phyloP scores from a whole-genome alignment of 2,113 vertebrate genomes.

The Oostethus manadensis region DNA sequence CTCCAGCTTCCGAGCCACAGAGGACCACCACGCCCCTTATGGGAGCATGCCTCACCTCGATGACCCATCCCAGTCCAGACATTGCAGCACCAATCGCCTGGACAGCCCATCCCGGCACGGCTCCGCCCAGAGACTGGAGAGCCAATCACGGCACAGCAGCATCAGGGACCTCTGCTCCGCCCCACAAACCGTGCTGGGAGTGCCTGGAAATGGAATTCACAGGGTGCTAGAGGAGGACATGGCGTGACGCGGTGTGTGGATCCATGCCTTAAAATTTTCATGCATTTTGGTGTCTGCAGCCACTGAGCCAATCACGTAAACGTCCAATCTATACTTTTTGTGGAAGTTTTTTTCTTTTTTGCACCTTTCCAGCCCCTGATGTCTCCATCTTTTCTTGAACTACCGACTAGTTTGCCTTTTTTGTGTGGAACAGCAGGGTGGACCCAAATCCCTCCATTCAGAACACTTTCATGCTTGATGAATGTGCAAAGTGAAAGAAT shows the following conservation, averaged over 20 bases:
- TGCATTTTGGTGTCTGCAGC: not conserved
- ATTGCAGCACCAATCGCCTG: slow-evolving; percentile 59
- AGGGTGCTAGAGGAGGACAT: slow-evolving; percentile 83
- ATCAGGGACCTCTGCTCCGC: slow-evolving; percentile 79
- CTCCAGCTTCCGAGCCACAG: slow-evolving; percentile 80
- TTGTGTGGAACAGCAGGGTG: not conserved
- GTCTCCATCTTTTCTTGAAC: not conserved
- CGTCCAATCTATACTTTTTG: too few relatives aligned
- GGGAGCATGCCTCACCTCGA: slow-evolving; percentile 86
- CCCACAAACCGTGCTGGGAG: slow-evolving; percentile 67
- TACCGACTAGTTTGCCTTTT: not conserved
- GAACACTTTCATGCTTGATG: not conserved
- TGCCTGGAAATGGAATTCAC: slow-evolving; percentile 87
- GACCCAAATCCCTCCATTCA: not conserved
- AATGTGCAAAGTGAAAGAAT: not conserved
- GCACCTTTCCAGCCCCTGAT: not conserved
- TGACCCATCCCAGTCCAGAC: slow-evolving; percentile 55
- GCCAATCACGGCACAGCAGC: slow-evolving; percentile 86
- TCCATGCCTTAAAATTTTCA: slow-evolving; percentile 34
- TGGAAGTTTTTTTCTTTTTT: not conserved
- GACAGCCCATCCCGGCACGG: slow-evolving; percentile 78
- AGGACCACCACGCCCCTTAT: slow-evolving; percentile 80
- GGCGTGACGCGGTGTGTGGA: slow-evolving; percentile 21
- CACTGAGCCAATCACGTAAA: slow-evolving; percentile 12
- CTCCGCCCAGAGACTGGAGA: slow-evolving; percentile 84